Conservation (phyloP, 2,888 invertebrate genomes). For the Thereva unica region DNA sequence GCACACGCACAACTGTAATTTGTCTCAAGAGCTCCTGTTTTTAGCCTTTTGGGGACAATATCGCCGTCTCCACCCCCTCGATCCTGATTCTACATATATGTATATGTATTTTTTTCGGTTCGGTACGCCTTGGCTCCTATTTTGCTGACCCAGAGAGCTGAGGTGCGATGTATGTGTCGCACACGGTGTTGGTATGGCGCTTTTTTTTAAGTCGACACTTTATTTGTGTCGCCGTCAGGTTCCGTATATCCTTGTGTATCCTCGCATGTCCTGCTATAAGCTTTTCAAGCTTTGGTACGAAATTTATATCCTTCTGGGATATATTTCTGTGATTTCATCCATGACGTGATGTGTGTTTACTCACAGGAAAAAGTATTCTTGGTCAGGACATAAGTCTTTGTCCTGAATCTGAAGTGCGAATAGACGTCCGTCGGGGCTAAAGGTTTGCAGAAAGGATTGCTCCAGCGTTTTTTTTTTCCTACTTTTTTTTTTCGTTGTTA, state of each 20-base stretch:
- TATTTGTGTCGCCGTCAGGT: constrained; percentile 28
- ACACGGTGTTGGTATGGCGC: constrained; percentile 1
- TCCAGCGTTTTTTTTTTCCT: too few species aligned
- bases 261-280: constrained; percentile 8
- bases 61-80: too few species aligned
- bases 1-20: constrained; percentile 33
- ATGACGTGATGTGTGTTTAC: constrained; percentile 29
- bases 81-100: too few species aligned
- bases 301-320: constrained; percentile 33
- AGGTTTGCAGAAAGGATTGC: too few species aligned
- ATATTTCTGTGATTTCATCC: constrained; percentile 30
- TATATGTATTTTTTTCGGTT: too few species aligned
- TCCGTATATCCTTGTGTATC: constrained; percentile 7
- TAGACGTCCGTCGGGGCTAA: neutral
- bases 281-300: constrained; percentile 27
- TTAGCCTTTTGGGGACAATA: constrained; percentile 1
- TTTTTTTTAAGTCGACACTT: constrained; percentile 23
- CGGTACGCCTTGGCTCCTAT: neutral
- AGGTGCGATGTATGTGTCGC: too few species aligned
- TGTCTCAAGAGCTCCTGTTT: constrained; percentile 32
- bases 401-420: neutral
- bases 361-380: constrained; percentile 18
- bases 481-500: too few species aligned
- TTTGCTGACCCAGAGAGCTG: constrained; percentile 16
- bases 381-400: constrained; percentile 49